Evolutionary conservation across 2,113 vertebrate genomes (phyloP), one percentile per base, ranked within the genome.

Genomic region (Psittacula cyanocephala): DNA sequence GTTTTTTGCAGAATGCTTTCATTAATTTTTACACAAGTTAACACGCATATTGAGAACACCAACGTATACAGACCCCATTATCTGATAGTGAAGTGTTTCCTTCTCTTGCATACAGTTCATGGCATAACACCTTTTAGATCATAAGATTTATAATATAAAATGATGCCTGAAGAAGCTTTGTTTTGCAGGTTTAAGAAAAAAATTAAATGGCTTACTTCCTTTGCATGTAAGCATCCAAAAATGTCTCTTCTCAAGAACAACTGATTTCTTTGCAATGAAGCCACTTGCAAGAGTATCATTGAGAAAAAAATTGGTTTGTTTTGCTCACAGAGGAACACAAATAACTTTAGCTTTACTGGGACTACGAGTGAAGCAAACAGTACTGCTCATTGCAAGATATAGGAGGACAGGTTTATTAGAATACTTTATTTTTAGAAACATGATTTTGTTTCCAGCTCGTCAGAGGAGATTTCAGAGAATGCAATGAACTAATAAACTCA

Each of bases 121-220:
- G 62, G 62, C 9, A 17, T 20, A 96, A 89, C 60, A 92, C 72
- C 46, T 82, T 92, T 84, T 14, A 91, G 62, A 78, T 86, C 81
- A 28, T 27, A 91, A 86, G 76, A 77, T 93, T 90, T 63, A 37
- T 43, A 93, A 87, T 37, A 55, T 16, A 75, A 97, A 96, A 93
- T 18, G 6, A 87, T 84, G 59, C n/a, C 81, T 29, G 28, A 86
- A 37, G 76, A 27, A 81, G 53, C 29, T 83, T 89, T 41, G 37
- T 68, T 92, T 13, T 33, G 5, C 16, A 81, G 57, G 52, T 69
- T 53, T 29, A 19, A n/a, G 62, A 53, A 79, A 72, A 90, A 7
- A 24, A 52, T 6, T 11, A 39, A 52, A 83, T 44, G 13, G 19
- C 82, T 81, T 63, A 49, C 24, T 74, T 77, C 37, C 35, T 89